These are phyloP conservation scores for Xylocampa areola DNA, from an alignment of 2,888 invertebrate genomes.

Conservation along the genomic window DNA sequence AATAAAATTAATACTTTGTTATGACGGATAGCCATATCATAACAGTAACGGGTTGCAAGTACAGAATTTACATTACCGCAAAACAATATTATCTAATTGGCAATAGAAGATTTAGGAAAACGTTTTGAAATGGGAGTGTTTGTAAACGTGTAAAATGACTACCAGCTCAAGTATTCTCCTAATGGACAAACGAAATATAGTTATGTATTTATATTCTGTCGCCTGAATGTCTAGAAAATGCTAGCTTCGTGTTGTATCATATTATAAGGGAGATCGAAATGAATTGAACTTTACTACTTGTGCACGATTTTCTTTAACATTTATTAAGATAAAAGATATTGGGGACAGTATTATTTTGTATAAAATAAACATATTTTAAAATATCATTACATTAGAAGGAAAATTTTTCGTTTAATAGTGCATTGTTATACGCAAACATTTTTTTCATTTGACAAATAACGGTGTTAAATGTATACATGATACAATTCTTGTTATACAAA, in stretches of 20 bases:
- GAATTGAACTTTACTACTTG: constrained; percentile 31
- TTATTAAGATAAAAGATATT: constrained; percentile 34
- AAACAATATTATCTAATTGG: neutral
- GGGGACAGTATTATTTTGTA: constrained; percentile 58
- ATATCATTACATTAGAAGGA: constrained; percentile 26
- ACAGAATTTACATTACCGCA: constrained; percentile 7
- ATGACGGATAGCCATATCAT: no score
- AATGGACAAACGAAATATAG: constrained; percentile 41
- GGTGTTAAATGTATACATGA: no score
- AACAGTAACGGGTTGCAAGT: constrained; percentile 6
- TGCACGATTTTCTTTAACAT: constrained; percentile 35
- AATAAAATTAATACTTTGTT: no score
- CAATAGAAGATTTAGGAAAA: neutral
- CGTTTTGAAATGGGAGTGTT: neutral
- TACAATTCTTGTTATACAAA: no score
- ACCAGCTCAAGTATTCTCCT: constrained; percentile 41
- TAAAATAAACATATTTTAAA: constrained; percentile 38
- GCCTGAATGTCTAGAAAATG: constrained; percentile 77
- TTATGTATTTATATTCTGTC: constrained; percentile 62
- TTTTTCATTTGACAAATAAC: neutral
- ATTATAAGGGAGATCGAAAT: constrained; percentile 43
- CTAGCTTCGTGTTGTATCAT: constrained; percentile 73
- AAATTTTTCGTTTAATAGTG: constrained; percentile 24
- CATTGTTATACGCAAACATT: constrained; percentile 22
- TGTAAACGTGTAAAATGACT: constrained; percentile 11